Evolutionary conservation across 2,113 vertebrate species (phyloP), one percentile per base, ranked within the genome.

Genomic region (Labeo rohita): DNA sequence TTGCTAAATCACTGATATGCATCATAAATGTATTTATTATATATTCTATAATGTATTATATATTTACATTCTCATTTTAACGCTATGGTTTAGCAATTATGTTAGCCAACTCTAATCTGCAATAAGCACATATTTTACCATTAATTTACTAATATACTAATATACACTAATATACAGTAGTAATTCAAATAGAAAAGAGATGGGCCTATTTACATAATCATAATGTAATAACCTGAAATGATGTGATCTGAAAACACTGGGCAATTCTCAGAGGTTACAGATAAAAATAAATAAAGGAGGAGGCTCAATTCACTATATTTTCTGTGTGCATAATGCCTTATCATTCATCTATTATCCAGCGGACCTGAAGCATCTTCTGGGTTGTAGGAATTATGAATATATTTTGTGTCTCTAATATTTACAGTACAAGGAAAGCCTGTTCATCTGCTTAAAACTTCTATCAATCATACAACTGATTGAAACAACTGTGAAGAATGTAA

Each of bases 201-300:
- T 76, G 34, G 5, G 13, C 47, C 10, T 68, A 50, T 15, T 50
- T 28, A 28, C 2, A 28, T 75, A 75, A 50, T n/a, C 36, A 45
- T 0, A 73, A 45, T 45, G 3, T 45, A 76, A 76, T 52, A 7
- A 76, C 21, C 12, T 39, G 39, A 39, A 39, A 39, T 39, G 39
- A 76, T 52, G 74, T 76, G 49, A 76, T 34, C 21, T 34, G 74
- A 76, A 52, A 34, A 28, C 23, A 52, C 43, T 75, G 10, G 74
- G 1, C 74, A 34, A 76, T 34, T 52, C 23, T 18, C 47, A 0
- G 13, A 15, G 3, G 74, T 76, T 52, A 50, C n/a, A 16, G 10
- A 11, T 23, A 50, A 34, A 1, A 16, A 52, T 47, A 49, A 75
- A 23, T 39, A 39, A 2, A 52, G 74, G 12, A 76, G 11, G n/a